phyloP scores from a whole-genome alignment of 2,888 invertebrate species.

The Drosophila villosipedis region DNA sequence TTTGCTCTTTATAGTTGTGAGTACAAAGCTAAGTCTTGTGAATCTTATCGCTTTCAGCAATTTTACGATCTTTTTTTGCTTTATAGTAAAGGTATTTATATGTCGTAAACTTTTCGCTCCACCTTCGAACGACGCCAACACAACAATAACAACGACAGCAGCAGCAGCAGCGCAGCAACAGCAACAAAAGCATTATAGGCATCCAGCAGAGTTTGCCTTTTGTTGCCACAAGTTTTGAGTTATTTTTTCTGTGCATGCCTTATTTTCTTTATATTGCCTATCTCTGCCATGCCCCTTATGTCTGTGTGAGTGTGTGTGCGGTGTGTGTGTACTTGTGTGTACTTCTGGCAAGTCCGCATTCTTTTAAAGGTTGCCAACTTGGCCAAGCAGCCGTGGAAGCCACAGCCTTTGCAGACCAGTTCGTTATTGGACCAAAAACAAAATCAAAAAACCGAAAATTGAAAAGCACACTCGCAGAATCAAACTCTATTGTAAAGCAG shows the following conservation, averaged over 20 bases:
- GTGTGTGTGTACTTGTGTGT: slow-evolving; percentile 44
- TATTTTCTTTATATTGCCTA: slow-evolving; percentile 63
- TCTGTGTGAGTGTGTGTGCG: slow-evolving; percentile 14
- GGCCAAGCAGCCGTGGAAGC: slow-evolving; percentile 49
- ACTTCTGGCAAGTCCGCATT: slow-evolving; percentile 83
- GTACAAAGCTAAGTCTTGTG: background rate
- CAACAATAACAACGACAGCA: slow-evolving; percentile 14
- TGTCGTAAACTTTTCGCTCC: slow-evolving; percentile 39
- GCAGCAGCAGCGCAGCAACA: slow-evolving; percentile 14
- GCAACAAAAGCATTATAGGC: slow-evolving; percentile 39
- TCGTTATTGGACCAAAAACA: slow-evolving; percentile 49
- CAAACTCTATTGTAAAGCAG: fast-evolving
- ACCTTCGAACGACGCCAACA: slow-evolving; percentile 24
- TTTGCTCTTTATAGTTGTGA: background rate
- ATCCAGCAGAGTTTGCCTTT: slow-evolving; percentile 68
- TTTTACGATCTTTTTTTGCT: slow-evolving; percentile 8
- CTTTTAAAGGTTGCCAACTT: slow-evolving; percentile 84
- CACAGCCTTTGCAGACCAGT: slow-evolving; percentile 63
- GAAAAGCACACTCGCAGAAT: background rate
- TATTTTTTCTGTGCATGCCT: slow-evolving; percentile 72
- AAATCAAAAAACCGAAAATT: slow-evolving; percentile 36
- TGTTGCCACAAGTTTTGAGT: slow-evolving; percentile 78
- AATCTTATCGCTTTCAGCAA: background rate
- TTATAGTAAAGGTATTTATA: background rate
- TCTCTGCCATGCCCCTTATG: slow-evolving; percentile 32